These are phyloP conservation scores for Apotomis capreana DNA, from an alignment of 2,888 invertebrate genomes.

Conservation along the genomic window DNA sequence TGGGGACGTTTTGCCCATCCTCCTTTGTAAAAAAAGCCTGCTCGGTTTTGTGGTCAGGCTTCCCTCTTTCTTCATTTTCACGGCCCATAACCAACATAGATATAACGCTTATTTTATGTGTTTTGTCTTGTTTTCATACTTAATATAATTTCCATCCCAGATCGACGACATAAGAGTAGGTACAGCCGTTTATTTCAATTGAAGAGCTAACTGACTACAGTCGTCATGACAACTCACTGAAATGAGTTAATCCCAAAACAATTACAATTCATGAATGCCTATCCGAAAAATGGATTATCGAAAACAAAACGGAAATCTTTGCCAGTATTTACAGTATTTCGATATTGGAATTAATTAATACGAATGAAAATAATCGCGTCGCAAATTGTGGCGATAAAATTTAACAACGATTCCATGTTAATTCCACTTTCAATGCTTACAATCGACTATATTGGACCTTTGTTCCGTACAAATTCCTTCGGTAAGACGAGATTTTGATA, in stretches of 20 bases:
- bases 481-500: slow-evolving; percentile 8
- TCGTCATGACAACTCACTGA: too few species aligned
- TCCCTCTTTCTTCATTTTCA: too few species aligned
- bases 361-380: slow-evolving; percentile 1
- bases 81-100: too few species aligned
- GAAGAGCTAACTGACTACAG: too few species aligned
- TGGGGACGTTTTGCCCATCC: too few species aligned
- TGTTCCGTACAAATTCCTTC: slow-evolving; percentile 8
- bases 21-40: too few species aligned
- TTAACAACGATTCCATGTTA: neutral
- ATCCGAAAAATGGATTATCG: neutral
- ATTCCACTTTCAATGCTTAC: neutral
- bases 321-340: neutral
- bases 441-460: slow-evolving; percentile 1
- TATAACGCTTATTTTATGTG: too few species aligned
- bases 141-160: too few species aligned
- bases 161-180: too few species aligned
- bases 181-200: too few species aligned
- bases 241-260: neutral
- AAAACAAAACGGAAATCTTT: neutral
- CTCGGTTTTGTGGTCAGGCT: too few species aligned
- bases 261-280: neutral
- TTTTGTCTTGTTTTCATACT: too few species aligned
- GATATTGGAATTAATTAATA: neutral
- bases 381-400: neutral